phyloP scores from a whole-genome alignment of 2,888 invertebrate genomes.

The Drosophila affinis region DNA sequence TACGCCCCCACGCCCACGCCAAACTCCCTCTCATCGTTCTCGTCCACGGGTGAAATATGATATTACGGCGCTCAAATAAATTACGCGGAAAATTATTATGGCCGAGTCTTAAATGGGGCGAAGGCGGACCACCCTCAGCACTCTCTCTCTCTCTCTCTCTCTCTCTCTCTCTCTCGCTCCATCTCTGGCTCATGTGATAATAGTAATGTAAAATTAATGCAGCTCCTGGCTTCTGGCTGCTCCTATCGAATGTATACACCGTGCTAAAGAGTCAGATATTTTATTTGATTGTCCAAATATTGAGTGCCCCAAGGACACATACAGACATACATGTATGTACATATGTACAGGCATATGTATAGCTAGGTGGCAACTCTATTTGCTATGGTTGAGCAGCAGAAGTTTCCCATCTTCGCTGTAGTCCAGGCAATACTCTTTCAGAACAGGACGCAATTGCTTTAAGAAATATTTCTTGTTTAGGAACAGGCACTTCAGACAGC shows the following conservation, averaged over 20 bases:
- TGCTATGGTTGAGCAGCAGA: too few species aligned
- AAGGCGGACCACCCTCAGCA: background rate
- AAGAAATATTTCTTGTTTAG: too few species aligned
- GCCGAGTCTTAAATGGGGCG: constrained; percentile 56
- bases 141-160: too few species aligned
- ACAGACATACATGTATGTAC: too few species aligned
- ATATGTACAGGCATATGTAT: too few species aligned
- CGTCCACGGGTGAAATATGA: constrained; percentile 64
- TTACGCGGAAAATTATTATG: constrained; percentile 78
- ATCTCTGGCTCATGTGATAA: constrained; percentile 31
- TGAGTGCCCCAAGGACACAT: too few species aligned
- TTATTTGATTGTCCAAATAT: background rate
- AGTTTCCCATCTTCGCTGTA: too few species aligned
- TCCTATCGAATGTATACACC: background rate
- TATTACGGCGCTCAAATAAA: constrained; percentile 77
- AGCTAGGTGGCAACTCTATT: too few species aligned
- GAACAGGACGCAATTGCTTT: too few species aligned
- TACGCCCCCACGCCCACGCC: background rate
- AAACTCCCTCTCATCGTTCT: constrained; percentile 3
- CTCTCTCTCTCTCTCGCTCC: too few species aligned
- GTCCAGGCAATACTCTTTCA: too few species aligned
- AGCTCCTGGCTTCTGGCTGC: constrained; percentile 20
- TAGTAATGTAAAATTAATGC: constrained; percentile 57
- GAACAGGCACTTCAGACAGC: too few species aligned
- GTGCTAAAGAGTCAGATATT: background rate